Percentiles rank a stretch among this genome's conserved stretches.
Conservation (phyloP, 2,888 invertebrate genomes). For the Patella ulyssiponensis region DNA sequence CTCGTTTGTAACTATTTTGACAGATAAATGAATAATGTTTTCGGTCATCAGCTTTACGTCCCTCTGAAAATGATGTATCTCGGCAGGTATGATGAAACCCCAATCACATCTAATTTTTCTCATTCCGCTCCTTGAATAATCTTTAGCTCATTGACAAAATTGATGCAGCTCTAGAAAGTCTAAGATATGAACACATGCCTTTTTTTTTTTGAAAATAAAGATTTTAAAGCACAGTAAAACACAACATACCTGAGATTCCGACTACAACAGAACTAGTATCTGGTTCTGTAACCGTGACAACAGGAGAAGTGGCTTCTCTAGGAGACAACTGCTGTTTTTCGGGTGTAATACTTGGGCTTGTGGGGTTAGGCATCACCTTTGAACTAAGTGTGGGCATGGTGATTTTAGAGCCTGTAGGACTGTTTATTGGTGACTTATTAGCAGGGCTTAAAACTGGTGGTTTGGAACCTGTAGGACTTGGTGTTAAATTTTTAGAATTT, state of each 20-base stretch:
- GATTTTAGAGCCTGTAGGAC: neutral
- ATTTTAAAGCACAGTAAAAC: neutral
- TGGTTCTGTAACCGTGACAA: constrained; percentile 73
- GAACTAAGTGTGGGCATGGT: constrained; percentile 22
- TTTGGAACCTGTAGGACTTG: neutral
- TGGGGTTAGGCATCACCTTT: constrained; percentile 34
- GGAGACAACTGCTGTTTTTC: constrained; percentile 52
- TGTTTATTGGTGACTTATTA: neutral
- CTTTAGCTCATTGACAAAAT: too few species aligned
- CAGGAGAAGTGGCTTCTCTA: constrained; percentile 56
- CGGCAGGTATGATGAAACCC: too few species aligned
- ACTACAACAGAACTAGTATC: constrained; percentile 72
- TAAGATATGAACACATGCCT: neutral
- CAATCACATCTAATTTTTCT: too few species aligned
- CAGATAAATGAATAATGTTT: too few species aligned
- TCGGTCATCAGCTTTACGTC: too few species aligned
- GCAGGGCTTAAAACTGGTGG: neutral
- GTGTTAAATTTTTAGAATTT: neutral
- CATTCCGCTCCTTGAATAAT: too few species aligned
- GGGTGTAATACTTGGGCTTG: constrained; percentile 46
- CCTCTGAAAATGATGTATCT: too few species aligned
- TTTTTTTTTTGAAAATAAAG: too few species aligned
- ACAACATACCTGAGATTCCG: constrained; percentile 56
- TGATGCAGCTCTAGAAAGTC: neutral
- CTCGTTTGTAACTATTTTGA: too few species aligned